phyloP scores from a whole-genome alignment of 2,113 vertebrate species.

The Pygoscelis adeliae region DNA sequence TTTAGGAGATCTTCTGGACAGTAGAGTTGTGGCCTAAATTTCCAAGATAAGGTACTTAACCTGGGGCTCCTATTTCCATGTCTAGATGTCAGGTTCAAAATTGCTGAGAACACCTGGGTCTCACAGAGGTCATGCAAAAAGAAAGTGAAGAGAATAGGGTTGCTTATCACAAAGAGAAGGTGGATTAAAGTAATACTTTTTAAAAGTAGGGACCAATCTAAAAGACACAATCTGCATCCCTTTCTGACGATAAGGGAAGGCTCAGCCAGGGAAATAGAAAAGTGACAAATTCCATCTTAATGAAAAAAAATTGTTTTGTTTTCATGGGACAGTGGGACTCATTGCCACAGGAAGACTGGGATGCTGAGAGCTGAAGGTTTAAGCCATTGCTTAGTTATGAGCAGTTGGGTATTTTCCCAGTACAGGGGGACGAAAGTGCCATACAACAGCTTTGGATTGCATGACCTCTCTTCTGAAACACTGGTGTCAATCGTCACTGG shows the following conservation, averaged over 20 bases:
- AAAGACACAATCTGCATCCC: neutral
- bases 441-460: neutral
- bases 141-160: neutral
- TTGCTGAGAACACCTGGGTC: neutral
- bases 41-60: neutral
- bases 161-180: neutral
- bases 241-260: neutral
- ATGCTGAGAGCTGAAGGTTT: neutral
- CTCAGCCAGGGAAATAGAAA: neutral
- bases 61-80: neutral
- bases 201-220: neutral
- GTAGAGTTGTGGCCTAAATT: neutral
- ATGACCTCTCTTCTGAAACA: neutral
- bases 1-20: neutral
- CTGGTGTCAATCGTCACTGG: neutral
- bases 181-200: neutral
- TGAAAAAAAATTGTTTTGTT: neutral
- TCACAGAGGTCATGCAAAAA: neutral
- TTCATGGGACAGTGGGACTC: neutral
- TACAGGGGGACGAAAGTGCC: neutral
- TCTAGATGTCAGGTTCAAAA: neutral
- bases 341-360: neutral
- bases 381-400: neutral
- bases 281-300: slow-evolving; percentile 32
- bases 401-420: neutral